Base-by-base conservation (phyloP, 1,140 invertebrate species). In the Monochamus saltuarius region DNA sequence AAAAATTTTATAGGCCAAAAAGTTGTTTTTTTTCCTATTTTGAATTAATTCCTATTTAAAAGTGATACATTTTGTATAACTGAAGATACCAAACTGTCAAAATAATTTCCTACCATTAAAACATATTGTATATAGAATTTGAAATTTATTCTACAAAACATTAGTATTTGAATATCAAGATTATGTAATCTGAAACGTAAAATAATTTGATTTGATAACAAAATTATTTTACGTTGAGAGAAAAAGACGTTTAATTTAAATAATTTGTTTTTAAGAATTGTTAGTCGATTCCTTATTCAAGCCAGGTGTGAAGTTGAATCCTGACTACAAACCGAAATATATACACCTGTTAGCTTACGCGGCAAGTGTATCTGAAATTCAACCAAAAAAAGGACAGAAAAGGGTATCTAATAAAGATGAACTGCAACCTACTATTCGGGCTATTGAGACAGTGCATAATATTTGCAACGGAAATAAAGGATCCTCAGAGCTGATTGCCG, bases 241-340 rank as follows among this genome's bases (percentile, higher is more conserved):
- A 40, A 9, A 34, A 8, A 2, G 29, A 19, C 19, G 14, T 13
- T 40, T 49, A 17, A 10, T 59, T 34, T 52, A 3, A 45, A 51
- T 58, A 46, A 62, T 72, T 75, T 67, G 2, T 69, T 65, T 81
- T 83, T 22, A 78, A 89, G 94, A 99, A 80, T 81, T 99, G 16
- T 79, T 99, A 0, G 90, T 98, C 19, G 95, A 98, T 78, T 85
- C 92, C 0, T 77, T 99, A 10, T 99, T 99, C 73, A 95, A 94
- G 73, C 89, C 92, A 14, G 91, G 91, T 10, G 88, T 91, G 2
- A 97, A 97, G 80, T 80, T 98, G 40, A 97, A 98, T 79, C 92
- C 91, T 0, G 97, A 99, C 72, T 95, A 99, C 74, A 97, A 97
- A 79, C 87, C 94, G 2, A 99, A 99, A 76, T 99, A 99, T 73